Percentiles rank a stretch among this genome's conserved stretches.
Conservation (phyloP, 2,113 vertebrate genomes). For the Lipotes vexillifer region DNA sequence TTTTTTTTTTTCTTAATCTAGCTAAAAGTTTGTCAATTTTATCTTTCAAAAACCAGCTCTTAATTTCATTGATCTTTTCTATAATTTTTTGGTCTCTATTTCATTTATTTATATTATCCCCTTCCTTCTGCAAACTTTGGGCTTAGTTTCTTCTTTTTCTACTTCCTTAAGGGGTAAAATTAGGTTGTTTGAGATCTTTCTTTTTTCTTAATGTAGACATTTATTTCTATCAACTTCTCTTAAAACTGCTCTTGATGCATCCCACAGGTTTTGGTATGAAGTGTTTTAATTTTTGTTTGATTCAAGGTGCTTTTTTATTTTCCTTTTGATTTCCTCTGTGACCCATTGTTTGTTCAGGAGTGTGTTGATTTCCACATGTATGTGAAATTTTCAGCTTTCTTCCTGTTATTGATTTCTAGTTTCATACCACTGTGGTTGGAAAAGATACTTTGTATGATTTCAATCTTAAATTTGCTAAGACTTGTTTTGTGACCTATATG, state of each 20-base stretch:
- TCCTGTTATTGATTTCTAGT: background rate
- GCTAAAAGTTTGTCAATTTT: background rate
- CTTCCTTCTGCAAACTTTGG: background rate
- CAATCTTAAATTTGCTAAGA: background rate
- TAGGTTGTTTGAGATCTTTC: background rate
- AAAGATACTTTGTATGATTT: background rate
- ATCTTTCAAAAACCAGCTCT: background rate
- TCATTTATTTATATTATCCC: background rate
- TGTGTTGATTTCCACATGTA: background rate
- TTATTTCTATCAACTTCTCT: background rate
- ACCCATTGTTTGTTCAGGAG: background rate
- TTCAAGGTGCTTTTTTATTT: background rate
- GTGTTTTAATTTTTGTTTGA: background rate
- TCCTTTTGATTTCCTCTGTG: background rate
- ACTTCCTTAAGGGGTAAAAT: background rate
- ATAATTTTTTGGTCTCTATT: background rate
- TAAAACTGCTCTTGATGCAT: background rate
- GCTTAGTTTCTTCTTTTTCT: background rate
- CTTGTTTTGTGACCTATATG: background rate
- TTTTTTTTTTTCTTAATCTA: background rate
- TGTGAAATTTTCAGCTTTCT: background rate
- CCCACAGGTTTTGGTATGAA: background rate
- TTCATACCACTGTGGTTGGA: background rate
- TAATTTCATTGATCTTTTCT: background rate
- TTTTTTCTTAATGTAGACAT: background rate